Evolutionary conservation across 2,888 invertebrate species (phyloP), one percentile per base, ranked within the genome.

Genomic region (Crematogaster levior): DNA sequence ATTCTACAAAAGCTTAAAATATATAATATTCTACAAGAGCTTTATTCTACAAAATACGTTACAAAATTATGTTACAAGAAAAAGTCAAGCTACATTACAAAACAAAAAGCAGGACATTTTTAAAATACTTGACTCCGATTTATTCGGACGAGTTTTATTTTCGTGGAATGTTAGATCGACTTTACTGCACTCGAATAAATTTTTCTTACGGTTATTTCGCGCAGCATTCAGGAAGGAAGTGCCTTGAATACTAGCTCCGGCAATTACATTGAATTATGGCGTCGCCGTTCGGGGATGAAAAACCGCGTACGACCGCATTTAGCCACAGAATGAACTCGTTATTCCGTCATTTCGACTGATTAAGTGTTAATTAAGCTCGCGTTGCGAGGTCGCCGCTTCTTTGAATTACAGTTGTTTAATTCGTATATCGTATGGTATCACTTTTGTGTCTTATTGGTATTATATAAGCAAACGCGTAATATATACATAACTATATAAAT

Each of bases 281-380:
- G 88, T 83, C 86, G 83, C 81, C 83, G 82, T 21, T 60, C 61
- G 65, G 15, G 37, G 18, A 65, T 85, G 77, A 63, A 84, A 74
- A 68, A 74, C 73, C 53, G 74, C 63, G 63, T 53, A 75, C 63
- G 81, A 74, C 81, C 56, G 68, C 56, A 79, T 70, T 79, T 79
- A 79, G 68, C 77, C 77, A 34, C 68, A 79, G 68, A 68, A 79
- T 58, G 89, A 86, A 88, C 89, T 83, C 82, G 89, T 88, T 88
- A 85, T 82, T 82, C 48, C 84, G 70, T 88, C 88, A 85, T 89
- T 88, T 89, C 83, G 86, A 58, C 77, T 80, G 89, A 89, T 89
- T 86, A 88, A 89, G 82, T 85, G 84, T 87, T n/a, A 89, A 89
- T 89, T 89, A 89, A 86, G 85, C 88, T 84, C 79, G 77, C 84